Conservation (phyloP, 2,113 vertebrate genomes). For the Cygnus atratus region DNA sequence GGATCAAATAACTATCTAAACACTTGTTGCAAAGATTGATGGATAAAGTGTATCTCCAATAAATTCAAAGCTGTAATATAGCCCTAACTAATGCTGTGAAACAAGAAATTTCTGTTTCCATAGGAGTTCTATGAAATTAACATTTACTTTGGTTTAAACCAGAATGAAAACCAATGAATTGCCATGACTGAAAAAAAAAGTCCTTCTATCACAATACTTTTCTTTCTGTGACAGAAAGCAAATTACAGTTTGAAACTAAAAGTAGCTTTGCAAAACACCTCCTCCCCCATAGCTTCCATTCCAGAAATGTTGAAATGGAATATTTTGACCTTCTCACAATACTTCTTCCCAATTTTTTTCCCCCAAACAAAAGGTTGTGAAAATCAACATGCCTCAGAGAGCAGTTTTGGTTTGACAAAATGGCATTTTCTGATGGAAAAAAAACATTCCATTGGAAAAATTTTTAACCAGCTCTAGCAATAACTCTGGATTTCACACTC, state of each 20-base stretch:
- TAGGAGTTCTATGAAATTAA: neutral
- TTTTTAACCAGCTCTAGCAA: conserved; percentile 34
- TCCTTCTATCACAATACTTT: neutral
- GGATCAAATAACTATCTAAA: neutral
- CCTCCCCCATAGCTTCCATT: neutral
- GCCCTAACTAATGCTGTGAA: neutral
- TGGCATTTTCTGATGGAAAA: conserved; percentile 58
- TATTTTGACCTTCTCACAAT: conserved; percentile 68
- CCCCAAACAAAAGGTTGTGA: conserved; percentile 66
- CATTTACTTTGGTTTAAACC: neutral
- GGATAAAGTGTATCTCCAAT: neutral
- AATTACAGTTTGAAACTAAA: conserved; percentile 39
- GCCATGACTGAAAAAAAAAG: neutral
- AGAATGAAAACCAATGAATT: neutral
- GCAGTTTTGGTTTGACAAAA: conserved; percentile 54
- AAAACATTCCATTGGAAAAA: conserved; percentile 57
- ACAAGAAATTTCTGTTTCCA: neutral
- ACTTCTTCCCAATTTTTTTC: conserved; percentile 27
- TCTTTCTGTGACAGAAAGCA: conserved; percentile 1
- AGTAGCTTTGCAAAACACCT: conserved; percentile 36
- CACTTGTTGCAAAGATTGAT: conserved; percentile 25
- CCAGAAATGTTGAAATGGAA: conserved; percentile 62
- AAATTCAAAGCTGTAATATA: neutral
- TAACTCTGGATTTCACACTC: conserved; percentile 61
- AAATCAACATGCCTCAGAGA: conserved; percentile 59